phyloP scores from a whole-genome alignment of 2,888 invertebrate genomes.

The Scaptomyza reducta region DNA sequence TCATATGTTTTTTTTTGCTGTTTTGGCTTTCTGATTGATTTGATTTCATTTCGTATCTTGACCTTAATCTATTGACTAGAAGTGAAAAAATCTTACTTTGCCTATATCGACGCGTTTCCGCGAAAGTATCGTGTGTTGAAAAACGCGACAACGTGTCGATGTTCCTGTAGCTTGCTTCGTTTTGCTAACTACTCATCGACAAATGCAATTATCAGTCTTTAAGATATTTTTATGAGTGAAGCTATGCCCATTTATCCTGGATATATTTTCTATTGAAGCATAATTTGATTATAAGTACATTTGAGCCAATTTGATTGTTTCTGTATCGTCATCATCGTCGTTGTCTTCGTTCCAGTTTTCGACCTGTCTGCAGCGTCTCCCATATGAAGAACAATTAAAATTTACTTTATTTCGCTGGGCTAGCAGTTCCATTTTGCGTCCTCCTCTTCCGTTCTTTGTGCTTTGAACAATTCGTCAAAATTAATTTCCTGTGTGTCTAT shows the following conservation, averaged over 20 bases:
- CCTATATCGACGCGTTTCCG: too few species aligned
- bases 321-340: neutral
- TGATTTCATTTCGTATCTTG: constrained; percentile 28
- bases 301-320: constrained; percentile 51
- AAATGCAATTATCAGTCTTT: too few species aligned
- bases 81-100: too few species aligned
- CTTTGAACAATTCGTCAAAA: constrained; percentile 43
- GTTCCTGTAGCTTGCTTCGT: too few species aligned
- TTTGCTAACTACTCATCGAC: too few species aligned
- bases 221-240: too few species aligned
- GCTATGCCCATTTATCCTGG: constrained; percentile 13
- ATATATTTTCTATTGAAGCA: constrained; percentile 28
- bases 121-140: too few species aligned
- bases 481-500: constrained; percentile 55
- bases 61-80: constrained; percentile 3
- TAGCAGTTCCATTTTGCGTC: constrained; percentile 31
- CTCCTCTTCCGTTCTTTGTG: neutral
- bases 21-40: neutral
- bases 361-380: constrained; percentile 11
- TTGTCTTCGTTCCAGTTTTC: too few species aligned
- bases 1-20: constrained; percentile 39
- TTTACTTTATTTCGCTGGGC: constrained; percentile 26
- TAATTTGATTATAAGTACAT: constrained; percentile 41
- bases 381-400: constrained; percentile 55
- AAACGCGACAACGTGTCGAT: too few species aligned